Conservation (phyloP, 2,888 invertebrate species). For the Rhingia campestris region DNA sequence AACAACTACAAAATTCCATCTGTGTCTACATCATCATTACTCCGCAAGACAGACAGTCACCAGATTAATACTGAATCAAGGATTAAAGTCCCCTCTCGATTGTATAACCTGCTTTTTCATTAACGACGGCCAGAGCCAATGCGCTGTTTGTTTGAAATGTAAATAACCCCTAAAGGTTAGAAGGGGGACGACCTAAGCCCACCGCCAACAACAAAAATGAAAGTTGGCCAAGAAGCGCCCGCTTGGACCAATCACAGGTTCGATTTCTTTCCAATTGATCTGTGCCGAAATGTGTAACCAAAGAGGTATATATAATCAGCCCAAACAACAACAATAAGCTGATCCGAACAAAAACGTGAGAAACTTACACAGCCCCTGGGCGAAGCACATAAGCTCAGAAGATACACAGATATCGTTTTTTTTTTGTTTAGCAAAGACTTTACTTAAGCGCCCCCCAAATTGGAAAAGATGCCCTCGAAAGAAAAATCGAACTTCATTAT, state of each 20-base stretch:
- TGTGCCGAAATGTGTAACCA: slow-evolving; percentile 52
- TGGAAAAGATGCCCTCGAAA: slow-evolving; percentile 52
- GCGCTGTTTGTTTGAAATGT: slow-evolving; percentile 56
- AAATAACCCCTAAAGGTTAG: slow-evolving; percentile 38
- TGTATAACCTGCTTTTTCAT: slow-evolving; percentile 32
- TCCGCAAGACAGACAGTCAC: slow-evolving; percentile 66
- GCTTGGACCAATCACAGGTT: slow-evolving; percentile 63
- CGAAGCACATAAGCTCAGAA: background rate
- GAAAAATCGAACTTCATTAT: slow-evolving; percentile 43
- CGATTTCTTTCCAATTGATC: slow-evolving; percentile 55
- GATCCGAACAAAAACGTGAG: slow-evolving; percentile 46
- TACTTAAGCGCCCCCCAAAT: slow-evolving; percentile 56
- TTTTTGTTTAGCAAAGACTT: slow-evolving; percentile 49
- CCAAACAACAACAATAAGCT: slow-evolving; percentile 22
- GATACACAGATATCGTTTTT: slow-evolving; percentile 40
- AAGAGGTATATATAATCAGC: slow-evolving; percentile 23
- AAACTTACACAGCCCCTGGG: slow-evolving; percentile 40
- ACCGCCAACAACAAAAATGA: slow-evolving; percentile 57
- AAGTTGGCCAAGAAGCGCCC: slow-evolving; percentile 49
- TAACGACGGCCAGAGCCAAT: slow-evolving; percentile 29
- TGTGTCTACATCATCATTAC: slow-evolving; percentile 18
- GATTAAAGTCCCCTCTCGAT: slow-evolving; percentile 22
- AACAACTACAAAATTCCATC: background rate
- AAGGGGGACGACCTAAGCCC: slow-evolving; percentile 30
- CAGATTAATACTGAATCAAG: slow-evolving; percentile 61